These are phyloP conservation scores for Sternotherus odoratus DNA, from an alignment of 2,797 vertebrate genomes.

Conservation along the genomic window DNA sequence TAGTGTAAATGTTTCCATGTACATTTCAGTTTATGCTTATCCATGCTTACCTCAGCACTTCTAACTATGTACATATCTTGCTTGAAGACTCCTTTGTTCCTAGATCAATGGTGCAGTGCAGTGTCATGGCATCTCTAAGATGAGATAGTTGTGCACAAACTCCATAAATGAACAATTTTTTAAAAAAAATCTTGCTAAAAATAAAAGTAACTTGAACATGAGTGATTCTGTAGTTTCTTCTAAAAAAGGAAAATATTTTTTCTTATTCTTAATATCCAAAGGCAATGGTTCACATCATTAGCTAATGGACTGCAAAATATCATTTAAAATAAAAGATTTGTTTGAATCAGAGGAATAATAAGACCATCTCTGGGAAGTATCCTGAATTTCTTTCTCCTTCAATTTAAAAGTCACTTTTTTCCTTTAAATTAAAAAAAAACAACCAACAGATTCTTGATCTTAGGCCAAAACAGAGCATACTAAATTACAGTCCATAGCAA, in stretches of 20 bases:
- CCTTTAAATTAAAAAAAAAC: not conserved
- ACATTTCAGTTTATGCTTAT: not conserved
- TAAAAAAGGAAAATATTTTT: slow-evolving; percentile 27
- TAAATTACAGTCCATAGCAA: slow-evolving; percentile 59
- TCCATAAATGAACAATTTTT: slow-evolving; percentile 46
- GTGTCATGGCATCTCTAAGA: not conserved
- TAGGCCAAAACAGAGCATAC: slow-evolving; percentile 33
- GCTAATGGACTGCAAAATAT: slow-evolving; percentile 66
- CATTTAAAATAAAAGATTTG: slow-evolving; percentile 73
- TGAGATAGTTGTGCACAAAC: not conserved
- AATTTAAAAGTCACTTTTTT: slow-evolving; percentile 63
- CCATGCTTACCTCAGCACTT: not conserved
- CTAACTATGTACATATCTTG: not conserved
- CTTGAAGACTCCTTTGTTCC: not conserved
- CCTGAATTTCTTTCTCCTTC: slow-evolving; percentile 1
- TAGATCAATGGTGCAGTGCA: not conserved
- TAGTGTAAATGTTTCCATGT: not conserved
- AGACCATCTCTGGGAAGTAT: slow-evolving; percentile 32
- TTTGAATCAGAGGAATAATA: slow-evolving; percentile 60
- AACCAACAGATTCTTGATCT: slow-evolving; percentile 48
- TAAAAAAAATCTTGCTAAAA: not conserved
- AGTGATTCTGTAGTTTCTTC: not conserved
- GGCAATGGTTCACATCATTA: slow-evolving; percentile 61
- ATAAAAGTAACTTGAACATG: slow-evolving; percentile 43
- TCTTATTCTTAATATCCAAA: slow-evolving; percentile 57